These are phyloP conservation scores for Chromoteleia sp. DNA, from an alignment of 2,888 invertebrate species.

Conservation along the genomic window DNA sequence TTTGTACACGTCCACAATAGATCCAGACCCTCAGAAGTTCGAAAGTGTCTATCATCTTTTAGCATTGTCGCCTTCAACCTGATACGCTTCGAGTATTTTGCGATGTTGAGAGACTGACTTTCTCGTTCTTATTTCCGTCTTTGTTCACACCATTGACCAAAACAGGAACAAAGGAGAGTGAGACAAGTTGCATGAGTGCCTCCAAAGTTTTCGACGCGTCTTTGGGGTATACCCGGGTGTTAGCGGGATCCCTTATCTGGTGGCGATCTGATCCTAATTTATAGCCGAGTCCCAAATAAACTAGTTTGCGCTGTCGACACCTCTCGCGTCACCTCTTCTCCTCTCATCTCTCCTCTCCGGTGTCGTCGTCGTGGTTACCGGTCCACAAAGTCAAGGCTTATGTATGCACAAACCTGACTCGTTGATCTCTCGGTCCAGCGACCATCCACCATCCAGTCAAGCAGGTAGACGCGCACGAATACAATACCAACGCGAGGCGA, in stretches of 20 bases:
- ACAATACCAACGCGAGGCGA: conserved; percentile 46
- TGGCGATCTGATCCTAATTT: conserved; percentile 85
- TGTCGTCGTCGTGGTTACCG: conserved; percentile 66
- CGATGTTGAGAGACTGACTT: conserved; percentile 44
- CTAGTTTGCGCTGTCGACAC: conserved; percentile 85
- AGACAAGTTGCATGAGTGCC: conserved; percentile 64
- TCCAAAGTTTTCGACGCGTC: conserved; percentile 76
- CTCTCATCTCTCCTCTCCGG: conserved; percentile 65
- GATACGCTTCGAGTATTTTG: conserved; percentile 63
- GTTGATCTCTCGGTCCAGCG: conserved; percentile 70
- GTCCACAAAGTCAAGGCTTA: conserved; percentile 66
- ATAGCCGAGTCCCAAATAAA: conserved; percentile 85
- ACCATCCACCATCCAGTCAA: conserved; percentile 69
- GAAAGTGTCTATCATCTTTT: conserved; percentile 65
- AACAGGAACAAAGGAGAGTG: conserved; percentile 55
- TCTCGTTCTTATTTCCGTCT: conserved; percentile 46
- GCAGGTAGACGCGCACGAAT: conserved; percentile 70
- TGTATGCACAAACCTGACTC: conserved; percentile 71
- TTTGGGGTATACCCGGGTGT: conserved; percentile 83
- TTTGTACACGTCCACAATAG: conserved; percentile 48
- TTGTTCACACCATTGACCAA: conserved; percentile 28
- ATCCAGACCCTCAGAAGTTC: conserved; percentile 55
- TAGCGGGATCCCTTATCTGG: conserved; percentile 84
- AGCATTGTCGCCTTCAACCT: conserved; percentile 63
- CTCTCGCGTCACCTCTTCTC: conserved; percentile 73